These are phyloP conservation scores for Daphoenositta chrysoptera DNA, from an alignment of 2,113 vertebrate species.

Conservation along the genomic window DNA sequence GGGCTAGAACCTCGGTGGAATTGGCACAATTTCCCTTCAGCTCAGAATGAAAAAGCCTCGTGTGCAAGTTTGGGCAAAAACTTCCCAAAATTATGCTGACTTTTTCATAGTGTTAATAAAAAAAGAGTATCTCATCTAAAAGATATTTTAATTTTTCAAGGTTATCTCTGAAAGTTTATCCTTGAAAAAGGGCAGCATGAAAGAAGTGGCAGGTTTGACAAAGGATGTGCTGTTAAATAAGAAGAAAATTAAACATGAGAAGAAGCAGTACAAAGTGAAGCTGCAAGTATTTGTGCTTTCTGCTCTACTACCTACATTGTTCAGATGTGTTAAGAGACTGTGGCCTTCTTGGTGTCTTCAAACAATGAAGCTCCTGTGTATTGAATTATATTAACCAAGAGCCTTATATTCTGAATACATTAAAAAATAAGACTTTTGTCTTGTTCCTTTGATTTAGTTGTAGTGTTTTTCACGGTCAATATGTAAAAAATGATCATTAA, in stretches of 20 bases:
- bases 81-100: background rate
- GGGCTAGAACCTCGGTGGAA: constrained; percentile 23
- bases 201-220: background rate
- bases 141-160: background rate
- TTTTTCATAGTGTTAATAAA: background rate
- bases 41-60: constrained; percentile 3
- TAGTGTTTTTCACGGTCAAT: background rate
- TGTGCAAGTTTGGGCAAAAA: background rate
- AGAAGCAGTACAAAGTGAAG: background rate
- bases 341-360: background rate
- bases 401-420: background rate
- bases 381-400: background rate
- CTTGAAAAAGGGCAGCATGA: background rate
- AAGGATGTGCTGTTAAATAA: background rate
- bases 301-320: rapidly evolving
- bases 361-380: background rate
- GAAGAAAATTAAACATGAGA: background rate
- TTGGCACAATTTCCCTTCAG: background rate
- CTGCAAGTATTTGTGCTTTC: background rate
- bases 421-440: background rate
- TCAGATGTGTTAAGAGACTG: background rate
- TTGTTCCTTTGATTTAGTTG: background rate
- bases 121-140: background rate
- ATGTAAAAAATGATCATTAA: background rate
- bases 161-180: background rate